Evolutionary conservation across 2,888 invertebrate species (phyloP), one percentile per base, ranked within the genome.

Genomic region (Eumacrocentrus americanus): DNA sequence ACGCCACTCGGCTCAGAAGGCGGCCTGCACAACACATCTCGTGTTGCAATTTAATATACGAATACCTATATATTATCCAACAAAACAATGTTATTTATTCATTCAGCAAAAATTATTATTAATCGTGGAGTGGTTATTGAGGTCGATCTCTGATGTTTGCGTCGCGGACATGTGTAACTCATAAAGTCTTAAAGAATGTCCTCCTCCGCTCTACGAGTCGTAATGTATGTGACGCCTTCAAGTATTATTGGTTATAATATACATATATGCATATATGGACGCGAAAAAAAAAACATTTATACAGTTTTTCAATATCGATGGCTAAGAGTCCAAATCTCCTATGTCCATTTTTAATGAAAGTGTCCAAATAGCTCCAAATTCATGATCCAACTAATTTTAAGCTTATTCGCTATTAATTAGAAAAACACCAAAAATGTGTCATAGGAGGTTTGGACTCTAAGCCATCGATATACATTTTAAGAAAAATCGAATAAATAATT

Each of bases 91-190:
- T 9, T 20, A 12, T n/a, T 20, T 48, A 29, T 56, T 56, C 46
- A 47, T 38, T 61, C 65, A 65, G 62, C 64, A 67, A 69, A 70
- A 67, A 67, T 65, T 67, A 69, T 62, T 65, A 67, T 66, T 69
- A 70, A 67, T 70, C 67, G 64, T 37, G 63, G 63, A 69, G 70
- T 70, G 68, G 66, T 63, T 68, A 69, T 70, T 67, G 67, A 68
- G 69, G 67, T 67, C 70, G 68, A 67, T 66, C 55, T 60, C n/a
- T n/a, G n/a, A 64, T 35, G n/a, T 35, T 11, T 35, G 20, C 18
- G 20, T 42, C 20, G n/a, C 9, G 20, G 9, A 42, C n/a, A 68
- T 65, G 47, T 52, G 12, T 37, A 12, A 38, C 38, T 22, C 14
- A 48, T 51, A 16, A 42, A 35, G 61, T 62, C 64, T 56, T 66